Percentiles rank a stretch among this genome's conserved stretches.
Evolutionary conservation across 2,888 invertebrate species (phyloP).

Genomic region (Lucinisca nassula): DNA sequence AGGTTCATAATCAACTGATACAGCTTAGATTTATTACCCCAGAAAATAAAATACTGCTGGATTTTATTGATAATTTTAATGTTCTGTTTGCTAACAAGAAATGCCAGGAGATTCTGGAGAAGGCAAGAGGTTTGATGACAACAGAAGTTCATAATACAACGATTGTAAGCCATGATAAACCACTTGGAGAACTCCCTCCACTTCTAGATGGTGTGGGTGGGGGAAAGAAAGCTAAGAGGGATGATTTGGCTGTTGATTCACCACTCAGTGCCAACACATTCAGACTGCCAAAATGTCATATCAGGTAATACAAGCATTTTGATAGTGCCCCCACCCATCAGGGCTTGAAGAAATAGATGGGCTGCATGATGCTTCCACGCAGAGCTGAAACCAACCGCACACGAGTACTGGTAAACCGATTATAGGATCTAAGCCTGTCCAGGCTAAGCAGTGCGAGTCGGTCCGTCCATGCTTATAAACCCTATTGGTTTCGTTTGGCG

Average conservation of each 20-base stretch:
- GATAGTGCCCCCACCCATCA: no score
- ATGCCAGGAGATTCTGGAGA: conserved; percentile 92
- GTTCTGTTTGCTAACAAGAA: conserved; percentile 93
- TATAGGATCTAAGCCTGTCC: no score
- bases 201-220: conserved; percentile 77
- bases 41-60: conserved; percentile 89
- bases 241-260: conserved; percentile 74
- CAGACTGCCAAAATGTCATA: conserved; percentile 89
- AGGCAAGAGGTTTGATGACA: conserved; percentile 92
- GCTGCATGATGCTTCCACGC: no score
- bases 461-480: no score
- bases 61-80: conserved; percentile 93
- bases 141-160: conserved; percentile 93
- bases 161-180: conserved; percentile 75
- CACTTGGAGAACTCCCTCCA: conserved; percentile 75
- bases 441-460: no score
- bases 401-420: no score
- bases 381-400: no score
- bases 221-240: conserved; percentile 73
- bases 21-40: conserved; percentile 87
- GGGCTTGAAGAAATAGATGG: no score
- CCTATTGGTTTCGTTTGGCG: no score
- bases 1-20: conserved; percentile 91
- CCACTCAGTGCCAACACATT: conserved; percentile 86
- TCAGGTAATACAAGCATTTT: conserved; percentile 88